Evolutionary conservation across 2,888 invertebrate genomes (phyloP), one percentile per base, ranked within the genome.

Genomic region (Adineta ricciae): DNA sequence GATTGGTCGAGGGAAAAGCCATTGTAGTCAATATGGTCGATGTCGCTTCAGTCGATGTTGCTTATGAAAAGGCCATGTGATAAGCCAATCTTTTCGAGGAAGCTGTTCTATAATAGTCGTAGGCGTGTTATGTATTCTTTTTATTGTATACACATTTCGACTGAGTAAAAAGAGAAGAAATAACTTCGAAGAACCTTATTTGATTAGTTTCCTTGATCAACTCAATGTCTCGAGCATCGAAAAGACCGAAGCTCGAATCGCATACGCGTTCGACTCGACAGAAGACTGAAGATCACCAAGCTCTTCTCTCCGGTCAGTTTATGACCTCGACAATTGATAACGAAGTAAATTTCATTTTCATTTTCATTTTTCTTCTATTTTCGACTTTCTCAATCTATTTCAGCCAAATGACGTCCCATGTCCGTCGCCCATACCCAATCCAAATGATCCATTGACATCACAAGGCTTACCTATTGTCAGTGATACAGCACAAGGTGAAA

Each of bases 401-500:
- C 14, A 78, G 78, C n/a, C 73, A 2, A 41, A n/a, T n/a, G 78
- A 78, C 41, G 19, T 78, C 14, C 78, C 78, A 41, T 78, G 78
- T 78, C 41, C 78, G n/a, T 64, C 64, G 32, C 64, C 64, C 27
- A 78, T 38, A 41, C 78, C 78, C 24, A 78, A 41, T 41, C 78
- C 78, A 41, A 41, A 0, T 78, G 78, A 78, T 8, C 24, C 78
- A 78, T 38, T 78, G 41, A 41, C 41, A 41, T 38, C 73, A 1
- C 78, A 78, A 41, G 78, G 78, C 3, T 78, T 78, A 32, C 78
- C 78, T n/a, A 38, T 78, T 14, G 78, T 41, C 32, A 64, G 27
- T 78, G 78, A 78, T n/a, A 41, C 78, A 41, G 24, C 78, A n/a
- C 78, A 78, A 41, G 78, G 64, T 64, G 64, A 64, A 64, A 64